Conservation (phyloP, 2,888 invertebrate genomes). For the Drosophila monieri region DNA sequence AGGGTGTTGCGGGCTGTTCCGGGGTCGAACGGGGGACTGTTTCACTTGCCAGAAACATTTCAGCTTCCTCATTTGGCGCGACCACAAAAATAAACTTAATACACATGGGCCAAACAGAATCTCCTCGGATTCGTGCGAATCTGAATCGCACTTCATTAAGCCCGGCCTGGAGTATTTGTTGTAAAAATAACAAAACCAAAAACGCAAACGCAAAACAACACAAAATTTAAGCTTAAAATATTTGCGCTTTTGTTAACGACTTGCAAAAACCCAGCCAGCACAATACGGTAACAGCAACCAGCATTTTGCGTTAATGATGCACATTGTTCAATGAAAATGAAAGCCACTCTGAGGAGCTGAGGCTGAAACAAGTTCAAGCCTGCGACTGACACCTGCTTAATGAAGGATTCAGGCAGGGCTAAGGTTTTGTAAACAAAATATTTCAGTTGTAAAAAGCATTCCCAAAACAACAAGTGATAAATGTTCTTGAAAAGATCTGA, state of each 20-base stretch:
- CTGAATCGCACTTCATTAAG: slow-evolving; percentile 78
- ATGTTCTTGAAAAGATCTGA: neutral
- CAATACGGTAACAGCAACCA: slow-evolving; percentile 41
- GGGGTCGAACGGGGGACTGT: slow-evolving; percentile 10
- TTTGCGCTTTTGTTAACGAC: slow-evolving; percentile 77
- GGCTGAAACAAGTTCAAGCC: slow-evolving; percentile 2
- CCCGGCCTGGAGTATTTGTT: slow-evolving; percentile 44
- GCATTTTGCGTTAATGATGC: slow-evolving; percentile 73
- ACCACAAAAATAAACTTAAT: slow-evolving; percentile 51
- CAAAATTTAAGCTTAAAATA: slow-evolving; percentile 70
- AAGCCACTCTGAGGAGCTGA: slow-evolving; percentile 47
- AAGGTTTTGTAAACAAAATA: slow-evolving; percentile 15
- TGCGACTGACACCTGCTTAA: slow-evolving; percentile 36
- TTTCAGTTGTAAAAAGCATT: neutral
- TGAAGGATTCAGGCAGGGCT: slow-evolving; percentile 28
- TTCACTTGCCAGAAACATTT: slow-evolving; percentile 61
- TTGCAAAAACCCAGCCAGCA: slow-evolving; percentile 42
- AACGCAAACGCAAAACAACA: slow-evolving; percentile 20
- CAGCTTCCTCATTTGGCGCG: slow-evolving; percentile 75
- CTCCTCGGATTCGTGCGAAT: slow-evolving; percentile 45
- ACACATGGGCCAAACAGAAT: slow-evolving; percentile 21
- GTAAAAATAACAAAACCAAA: slow-evolving; percentile 64
- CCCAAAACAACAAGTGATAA: neutral
- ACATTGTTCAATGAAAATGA: slow-evolving; percentile 78
- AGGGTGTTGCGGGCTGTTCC: neutral